Evolutionary conservation across 2,888 invertebrate genomes (phyloP).

Genomic region (Megamerina dolium): DNA sequence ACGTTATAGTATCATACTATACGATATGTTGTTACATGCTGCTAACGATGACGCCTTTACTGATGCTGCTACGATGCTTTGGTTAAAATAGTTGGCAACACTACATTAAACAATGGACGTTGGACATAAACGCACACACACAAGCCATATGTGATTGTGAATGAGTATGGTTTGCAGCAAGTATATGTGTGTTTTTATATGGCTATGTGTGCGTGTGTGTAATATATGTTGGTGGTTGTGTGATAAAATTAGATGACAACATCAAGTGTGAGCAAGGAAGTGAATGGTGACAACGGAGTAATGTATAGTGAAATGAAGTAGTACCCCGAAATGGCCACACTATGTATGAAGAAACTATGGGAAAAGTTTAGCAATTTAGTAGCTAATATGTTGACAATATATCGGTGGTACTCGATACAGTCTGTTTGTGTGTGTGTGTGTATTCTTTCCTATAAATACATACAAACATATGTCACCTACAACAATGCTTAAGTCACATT

Average conservation of each 20-base stretch:
- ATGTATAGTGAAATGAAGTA: no score
- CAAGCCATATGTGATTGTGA: slow-evolving; percentile 14
- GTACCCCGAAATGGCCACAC: no score
- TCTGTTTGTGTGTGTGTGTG: slow-evolving; percentile 12
- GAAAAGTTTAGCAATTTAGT: slow-evolving; percentile 6
- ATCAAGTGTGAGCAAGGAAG: neutral
- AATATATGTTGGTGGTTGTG: no score
- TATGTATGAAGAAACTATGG: no score
- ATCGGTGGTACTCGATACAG: slow-evolving; percentile 18
- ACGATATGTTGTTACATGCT: no score
- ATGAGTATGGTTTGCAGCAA: slow-evolving; percentile 6
- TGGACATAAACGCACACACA: neutral
- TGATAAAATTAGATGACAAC: neutral
- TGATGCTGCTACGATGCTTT: slow-evolving; percentile 18
- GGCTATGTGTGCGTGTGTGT: slow-evolving; percentile 1
- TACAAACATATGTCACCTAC: slow-evolving; percentile 22
- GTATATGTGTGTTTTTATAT: slow-evolving; percentile 12
- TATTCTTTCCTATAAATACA: neutral
- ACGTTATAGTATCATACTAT: no score
- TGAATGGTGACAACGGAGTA: no score
- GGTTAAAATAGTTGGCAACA: slow-evolving; percentile 44
- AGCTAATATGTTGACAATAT: slow-evolving; percentile 40
- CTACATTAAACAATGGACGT: slow-evolving; percentile 35
- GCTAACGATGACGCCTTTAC: no score
- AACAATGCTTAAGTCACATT: slow-evolving; percentile 29